These are phyloP conservation scores for Phoebastria nigripes DNA, from an alignment of 2,797 vertebrate species.

Conservation along the genomic window DNA sequence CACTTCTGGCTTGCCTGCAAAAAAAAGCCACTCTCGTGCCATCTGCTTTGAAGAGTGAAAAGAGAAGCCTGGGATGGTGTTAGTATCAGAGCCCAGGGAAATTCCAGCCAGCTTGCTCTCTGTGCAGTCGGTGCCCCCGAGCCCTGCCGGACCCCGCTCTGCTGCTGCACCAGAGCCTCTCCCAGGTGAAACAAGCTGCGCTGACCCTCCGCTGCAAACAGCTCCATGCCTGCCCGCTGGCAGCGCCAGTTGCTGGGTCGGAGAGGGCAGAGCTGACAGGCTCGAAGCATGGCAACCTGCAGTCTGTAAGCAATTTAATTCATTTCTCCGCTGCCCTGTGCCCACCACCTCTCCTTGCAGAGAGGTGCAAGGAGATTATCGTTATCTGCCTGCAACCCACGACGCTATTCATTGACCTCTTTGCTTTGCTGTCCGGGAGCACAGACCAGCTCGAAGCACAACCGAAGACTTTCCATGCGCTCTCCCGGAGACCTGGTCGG, in stretches of 20 bases:
- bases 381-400: neutral
- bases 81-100: neutral
- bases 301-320: neutral
- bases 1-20: neutral
- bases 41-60: neutral
- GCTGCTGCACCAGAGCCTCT: neutral
- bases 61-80: neutral
- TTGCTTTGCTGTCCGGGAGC: neutral
- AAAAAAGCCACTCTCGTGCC: neutral
- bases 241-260: neutral
- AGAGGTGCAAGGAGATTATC: neutral
- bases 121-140: rapidly evolving
- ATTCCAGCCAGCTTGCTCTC: too few species aligned
- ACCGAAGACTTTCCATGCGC: neutral
- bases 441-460: neutral
- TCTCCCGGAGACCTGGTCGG: rapidly evolving
- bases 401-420: neutral
- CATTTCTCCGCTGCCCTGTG: neutral
- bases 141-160: neutral
- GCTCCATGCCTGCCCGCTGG: rapidly evolving
- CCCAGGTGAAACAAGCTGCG: neutral
- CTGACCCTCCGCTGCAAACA: neutral
- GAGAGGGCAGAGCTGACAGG: neutral
- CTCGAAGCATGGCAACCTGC: neutral
- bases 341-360: neutral